phyloP scores from a whole-genome alignment of 2,113 vertebrate species.

The Chamaetylas fuelleborni region DNA sequence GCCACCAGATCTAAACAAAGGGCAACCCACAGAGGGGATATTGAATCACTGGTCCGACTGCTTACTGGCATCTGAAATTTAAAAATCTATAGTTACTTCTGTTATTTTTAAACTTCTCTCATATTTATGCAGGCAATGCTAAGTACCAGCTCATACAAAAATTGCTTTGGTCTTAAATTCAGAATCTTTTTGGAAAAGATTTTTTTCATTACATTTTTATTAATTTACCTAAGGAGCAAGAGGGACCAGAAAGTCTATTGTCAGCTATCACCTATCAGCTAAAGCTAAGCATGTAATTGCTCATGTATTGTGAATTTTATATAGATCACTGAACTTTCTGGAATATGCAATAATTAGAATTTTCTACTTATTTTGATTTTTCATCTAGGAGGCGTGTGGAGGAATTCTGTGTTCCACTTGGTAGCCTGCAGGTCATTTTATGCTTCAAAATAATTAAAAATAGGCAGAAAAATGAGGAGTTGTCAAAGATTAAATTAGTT shows the following conservation, averaged over 20 bases:
- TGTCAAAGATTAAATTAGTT: constrained; percentile 10
- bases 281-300: background rate
- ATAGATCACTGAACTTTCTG: background rate
- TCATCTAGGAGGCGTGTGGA: background rate
- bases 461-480: background rate
- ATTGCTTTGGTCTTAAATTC: background rate
- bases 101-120: background rate
- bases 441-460: constrained; percentile 8
- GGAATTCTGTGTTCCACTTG: background rate
- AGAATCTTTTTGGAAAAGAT: background rate
- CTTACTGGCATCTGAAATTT: background rate
- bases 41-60: background rate
- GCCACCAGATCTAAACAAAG: background rate
- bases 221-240: background rate
- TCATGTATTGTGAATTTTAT: background rate
- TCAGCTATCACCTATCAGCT: background rate
- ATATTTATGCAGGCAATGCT: background rate
- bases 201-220: background rate
- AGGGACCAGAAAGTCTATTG: background rate
- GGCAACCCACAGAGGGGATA: background rate
- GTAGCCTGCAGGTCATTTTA: background rate
- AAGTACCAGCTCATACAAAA: background rate
- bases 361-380: background rate
- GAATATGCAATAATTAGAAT: background rate
- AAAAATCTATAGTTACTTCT: background rate